A percentile compares a stretch with the other conserved stretches of the same genome.
These are phyloP conservation scores for Pagetopsis macropterus DNA, from an alignment of 2,797 vertebrate genomes.

Conservation along the genomic window DNA sequence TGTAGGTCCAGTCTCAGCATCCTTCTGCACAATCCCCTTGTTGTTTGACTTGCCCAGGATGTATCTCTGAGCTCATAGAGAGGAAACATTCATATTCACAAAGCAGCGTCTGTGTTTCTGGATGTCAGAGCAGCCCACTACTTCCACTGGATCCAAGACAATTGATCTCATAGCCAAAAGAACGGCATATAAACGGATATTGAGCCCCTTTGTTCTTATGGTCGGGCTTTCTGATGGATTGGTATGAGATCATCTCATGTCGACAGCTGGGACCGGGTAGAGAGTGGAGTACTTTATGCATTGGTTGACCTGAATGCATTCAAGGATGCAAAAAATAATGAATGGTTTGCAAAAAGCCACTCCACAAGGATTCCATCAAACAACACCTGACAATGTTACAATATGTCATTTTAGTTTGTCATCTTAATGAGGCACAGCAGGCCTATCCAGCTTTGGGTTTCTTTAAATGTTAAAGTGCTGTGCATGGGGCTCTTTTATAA, in stretches of 20 bases:
- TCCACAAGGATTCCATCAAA: slow-evolving; percentile 17
- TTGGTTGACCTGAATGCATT: background rate
- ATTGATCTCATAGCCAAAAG: slow-evolving; percentile 38
- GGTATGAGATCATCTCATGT: slow-evolving; percentile 34
- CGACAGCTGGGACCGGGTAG: slow-evolving; percentile 5
- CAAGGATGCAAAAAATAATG: background rate
- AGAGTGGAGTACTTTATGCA: background rate
- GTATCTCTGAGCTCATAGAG: slow-evolving; percentile 66
- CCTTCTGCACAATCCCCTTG: slow-evolving; percentile 65
- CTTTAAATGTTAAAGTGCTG: background rate
- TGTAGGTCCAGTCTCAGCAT: slow-evolving; percentile 59
- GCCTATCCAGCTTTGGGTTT: background rate
- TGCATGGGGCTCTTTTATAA: background rate
- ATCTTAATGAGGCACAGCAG: background rate
- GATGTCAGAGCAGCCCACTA: slow-evolving; percentile 65
- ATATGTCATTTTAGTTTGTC: background rate
- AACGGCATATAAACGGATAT: slow-evolving; percentile 24
- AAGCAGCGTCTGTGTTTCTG: slow-evolving; percentile 68
- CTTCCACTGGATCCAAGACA: slow-evolving; percentile 56
- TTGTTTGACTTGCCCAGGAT: slow-evolving; percentile 69
- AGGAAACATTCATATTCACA: slow-evolving; percentile 67
- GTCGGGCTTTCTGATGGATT: slow-evolving; percentile 32
- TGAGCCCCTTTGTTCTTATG: slow-evolving; percentile 21
- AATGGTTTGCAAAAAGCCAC: slow-evolving; percentile 5
- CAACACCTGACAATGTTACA: slow-evolving; percentile 4